Evolutionary conservation across 1,140 invertebrate genomes (phyloP).

Genomic region (Diorhabda carinulata): DNA sequence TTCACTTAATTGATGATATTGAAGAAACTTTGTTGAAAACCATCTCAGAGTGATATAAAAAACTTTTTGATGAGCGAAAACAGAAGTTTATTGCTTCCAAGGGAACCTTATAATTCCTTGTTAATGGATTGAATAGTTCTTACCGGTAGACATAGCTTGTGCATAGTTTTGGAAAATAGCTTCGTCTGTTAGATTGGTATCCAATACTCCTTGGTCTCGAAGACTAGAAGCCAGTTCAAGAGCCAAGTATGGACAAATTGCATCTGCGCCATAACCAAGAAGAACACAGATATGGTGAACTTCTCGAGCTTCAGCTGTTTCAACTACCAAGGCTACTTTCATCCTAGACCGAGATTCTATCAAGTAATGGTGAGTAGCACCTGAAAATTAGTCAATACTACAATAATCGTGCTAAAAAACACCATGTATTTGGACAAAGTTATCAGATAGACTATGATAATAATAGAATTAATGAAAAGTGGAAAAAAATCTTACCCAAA

Average conservation of each 20-base stretch:
- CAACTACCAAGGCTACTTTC: slow-evolving; percentile 91
- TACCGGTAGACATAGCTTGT: slow-evolving; percentile 50
- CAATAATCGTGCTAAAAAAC: too few species aligned
- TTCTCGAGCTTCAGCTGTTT: slow-evolving; percentile 92
- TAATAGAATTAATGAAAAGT: too few species aligned
- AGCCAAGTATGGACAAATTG: slow-evolving; percentile 95
- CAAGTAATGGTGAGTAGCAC: slow-evolving; percentile 91
- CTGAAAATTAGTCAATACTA: slow-evolving; percentile 33
- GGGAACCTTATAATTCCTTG: too few species aligned
- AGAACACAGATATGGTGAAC: slow-evolving; percentile 96
- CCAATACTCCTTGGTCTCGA: slow-evolving; percentile 76
- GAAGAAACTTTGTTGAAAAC: too few species aligned
- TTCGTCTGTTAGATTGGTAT: slow-evolving; percentile 72
- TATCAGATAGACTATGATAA: too few species aligned
- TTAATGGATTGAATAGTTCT: not conserved
- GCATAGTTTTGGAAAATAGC: slow-evolving; percentile 73
- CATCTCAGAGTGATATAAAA: too few species aligned
- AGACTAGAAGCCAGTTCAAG: slow-evolving; percentile 86
- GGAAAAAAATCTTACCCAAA: slow-evolving; percentile 54
- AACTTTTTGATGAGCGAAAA: too few species aligned
- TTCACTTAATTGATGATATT: too few species aligned
- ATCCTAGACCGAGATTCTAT: slow-evolving; percentile 93
- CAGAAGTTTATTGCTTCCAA: too few species aligned
- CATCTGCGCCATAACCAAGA: slow-evolving; percentile 95
- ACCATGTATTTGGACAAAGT: too few species aligned